phyloP scores from a whole-genome alignment of 2,888 invertebrate species.

The Tillus elongatus region DNA sequence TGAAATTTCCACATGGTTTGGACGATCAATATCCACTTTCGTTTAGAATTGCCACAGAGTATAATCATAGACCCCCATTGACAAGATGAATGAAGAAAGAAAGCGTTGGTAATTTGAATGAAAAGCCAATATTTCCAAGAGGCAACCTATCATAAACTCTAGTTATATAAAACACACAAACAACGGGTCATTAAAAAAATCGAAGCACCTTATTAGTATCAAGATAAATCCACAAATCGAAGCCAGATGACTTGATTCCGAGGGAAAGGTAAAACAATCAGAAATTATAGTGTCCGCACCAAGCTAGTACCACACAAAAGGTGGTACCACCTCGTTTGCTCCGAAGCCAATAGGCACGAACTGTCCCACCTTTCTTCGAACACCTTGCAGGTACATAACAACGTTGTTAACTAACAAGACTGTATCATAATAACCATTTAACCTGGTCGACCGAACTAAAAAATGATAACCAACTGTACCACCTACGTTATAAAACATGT shows the following conservation, averaged over 20 bases:
- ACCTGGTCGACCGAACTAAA: neutral
- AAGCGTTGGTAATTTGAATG: slow-evolving; percentile 1
- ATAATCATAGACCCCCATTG: too few species aligned
- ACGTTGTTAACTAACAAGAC: slow-evolving; percentile 35
- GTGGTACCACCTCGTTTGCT: neutral
- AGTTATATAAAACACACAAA: slow-evolving; percentile 12
- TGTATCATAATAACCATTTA: slow-evolving; percentile 34
- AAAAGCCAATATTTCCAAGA: slow-evolving; percentile 1
- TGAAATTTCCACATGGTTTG: too few species aligned
- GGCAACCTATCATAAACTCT: too few species aligned
- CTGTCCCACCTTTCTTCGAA: neutral
- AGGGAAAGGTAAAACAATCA: slow-evolving; percentile 22
- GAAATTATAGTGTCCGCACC: slow-evolving; percentile 16
- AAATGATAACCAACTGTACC: slow-evolving; percentile 4
- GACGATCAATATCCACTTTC: too few species aligned
- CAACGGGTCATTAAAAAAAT: slow-evolving; percentile 27
- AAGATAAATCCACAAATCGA: slow-evolving; percentile 31
- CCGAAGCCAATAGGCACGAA: neutral
- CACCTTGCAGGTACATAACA: slow-evolving; percentile 20
- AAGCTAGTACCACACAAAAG: neutral
- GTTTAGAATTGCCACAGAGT: too few species aligned
- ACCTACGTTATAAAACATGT: slow-evolving; percentile 8
- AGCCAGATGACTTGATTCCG: slow-evolving; percentile 34
- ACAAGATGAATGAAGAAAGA: too few species aligned
- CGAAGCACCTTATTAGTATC: slow-evolving; percentile 33